Percentiles rank a stretch among this genome's conserved stretches.
Evolutionary conservation across 1,140 invertebrate species (phyloP).

Genomic region (Aphaenogaster ashmeadi): DNA sequence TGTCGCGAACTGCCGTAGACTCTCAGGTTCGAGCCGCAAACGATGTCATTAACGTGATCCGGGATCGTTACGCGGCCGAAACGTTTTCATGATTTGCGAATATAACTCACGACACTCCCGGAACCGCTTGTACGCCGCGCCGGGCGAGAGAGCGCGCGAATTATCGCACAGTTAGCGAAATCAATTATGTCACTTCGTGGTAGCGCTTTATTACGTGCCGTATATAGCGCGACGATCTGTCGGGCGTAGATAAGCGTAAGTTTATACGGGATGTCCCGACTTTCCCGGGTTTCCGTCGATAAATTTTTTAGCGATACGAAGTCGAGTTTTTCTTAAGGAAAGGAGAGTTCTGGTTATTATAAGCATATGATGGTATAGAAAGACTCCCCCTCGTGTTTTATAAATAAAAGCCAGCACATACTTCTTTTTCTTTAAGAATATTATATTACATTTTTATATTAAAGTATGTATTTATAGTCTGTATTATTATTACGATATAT

Average conservation of each 20-base stretch:
- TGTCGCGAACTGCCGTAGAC: neutral
- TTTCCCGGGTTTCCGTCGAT: neutral
- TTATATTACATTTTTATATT: neutral
- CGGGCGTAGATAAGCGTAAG: constrained; percentile 5
- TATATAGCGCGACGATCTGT: constrained; percentile 9
- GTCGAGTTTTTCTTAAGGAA: constrained; percentile 10
- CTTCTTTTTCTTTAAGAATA: constrained; percentile 4
- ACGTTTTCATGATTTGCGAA: constrained; percentile 20
- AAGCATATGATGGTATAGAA: neutral
- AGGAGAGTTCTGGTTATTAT: neutral
- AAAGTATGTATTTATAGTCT: constrained; percentile 21
- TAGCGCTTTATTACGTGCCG: neutral
- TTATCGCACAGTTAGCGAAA: constrained; percentile 21
- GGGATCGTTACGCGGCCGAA: constrained; percentile 19
- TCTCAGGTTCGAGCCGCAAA: constrained; percentile 8
- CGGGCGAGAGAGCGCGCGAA: neutral
- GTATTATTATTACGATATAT: neutral
- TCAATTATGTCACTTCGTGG: constrained; percentile 23
- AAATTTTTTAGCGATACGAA: neutral
- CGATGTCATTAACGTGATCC: constrained; percentile 58
- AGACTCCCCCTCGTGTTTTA: neutral
- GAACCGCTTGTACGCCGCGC: neutral
- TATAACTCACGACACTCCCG: neutral
- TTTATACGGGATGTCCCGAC: neutral
- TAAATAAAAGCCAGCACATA: neutral